Conservation (phyloP, 2,888 invertebrate species). For the Lasioglossum oenotherae region DNA sequence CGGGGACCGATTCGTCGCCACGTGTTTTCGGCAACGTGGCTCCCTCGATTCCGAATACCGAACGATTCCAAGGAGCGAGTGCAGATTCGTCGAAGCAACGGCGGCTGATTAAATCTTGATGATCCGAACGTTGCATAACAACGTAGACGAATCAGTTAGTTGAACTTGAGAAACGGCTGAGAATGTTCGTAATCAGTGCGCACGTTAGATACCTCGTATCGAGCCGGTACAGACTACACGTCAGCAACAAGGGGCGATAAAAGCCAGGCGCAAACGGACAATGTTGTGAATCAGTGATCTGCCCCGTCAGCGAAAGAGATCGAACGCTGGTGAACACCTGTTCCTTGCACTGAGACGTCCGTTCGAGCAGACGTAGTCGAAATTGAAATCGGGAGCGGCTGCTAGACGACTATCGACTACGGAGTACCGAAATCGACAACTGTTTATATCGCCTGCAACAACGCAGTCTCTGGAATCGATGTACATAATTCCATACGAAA, state of each 20-base stretch:
- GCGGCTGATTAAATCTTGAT: not conserved
- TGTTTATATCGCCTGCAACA: not conserved
- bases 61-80: not conserved
- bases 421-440: not conserved
- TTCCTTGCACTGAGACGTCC: slow-evolving; percentile 48
- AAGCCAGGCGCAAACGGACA: slow-evolving; percentile 41
- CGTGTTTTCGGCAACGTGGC: slow-evolving; percentile 64
- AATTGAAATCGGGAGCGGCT: slow-evolving; percentile 13
- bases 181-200: slow-evolving; percentile 70
- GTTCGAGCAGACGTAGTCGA: slow-evolving; percentile 43
- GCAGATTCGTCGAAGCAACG: not conserved
- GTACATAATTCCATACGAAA: no score
- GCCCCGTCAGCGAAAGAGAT: slow-evolving; percentile 65
- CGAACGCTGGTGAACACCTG: slow-evolving; percentile 67
- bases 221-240: slow-evolving; percentile 69
- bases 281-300: slow-evolving; percentile 67
- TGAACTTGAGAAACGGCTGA: slow-evolving; percentile 38
- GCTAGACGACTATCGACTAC: not conserved
- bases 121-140: slow-evolving; percentile 16
- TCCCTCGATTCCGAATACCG: not conserved
- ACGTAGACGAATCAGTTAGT: slow-evolving; percentile 10
- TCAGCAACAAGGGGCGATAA: slow-evolving; percentile 70
- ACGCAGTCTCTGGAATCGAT: no score
- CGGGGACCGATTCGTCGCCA: slow-evolving; percentile 40
- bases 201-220: slow-evolving; percentile 69